These are phyloP conservation scores for Magallana gigas DNA, from an alignment of 1,140 invertebrate genomes.

Conservation along the genomic window DNA sequence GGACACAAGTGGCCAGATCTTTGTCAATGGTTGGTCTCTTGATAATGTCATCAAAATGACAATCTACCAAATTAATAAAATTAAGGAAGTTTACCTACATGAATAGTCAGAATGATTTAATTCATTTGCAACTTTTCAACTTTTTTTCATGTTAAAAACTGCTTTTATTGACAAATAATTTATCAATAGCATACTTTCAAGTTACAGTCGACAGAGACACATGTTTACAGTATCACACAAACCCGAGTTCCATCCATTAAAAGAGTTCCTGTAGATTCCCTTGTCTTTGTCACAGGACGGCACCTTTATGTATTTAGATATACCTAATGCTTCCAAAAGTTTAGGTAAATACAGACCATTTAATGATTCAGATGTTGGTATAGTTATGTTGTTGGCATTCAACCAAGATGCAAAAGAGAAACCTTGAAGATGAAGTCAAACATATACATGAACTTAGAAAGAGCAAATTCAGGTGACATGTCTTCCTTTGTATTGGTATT, in stretches of 20 bases:
- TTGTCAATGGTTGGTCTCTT: conserved; percentile 33
- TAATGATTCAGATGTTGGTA: not conserved
- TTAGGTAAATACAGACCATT: not conserved
- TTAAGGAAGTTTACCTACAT: not conserved
- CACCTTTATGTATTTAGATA: conserved; percentile 16
- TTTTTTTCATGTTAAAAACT: no score
- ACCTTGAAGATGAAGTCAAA: not conserved
- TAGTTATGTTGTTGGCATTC: not conserved
- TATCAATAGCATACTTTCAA: no score
- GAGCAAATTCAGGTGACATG: not conserved
- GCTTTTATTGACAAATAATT: no score
- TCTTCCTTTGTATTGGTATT: not conserved
- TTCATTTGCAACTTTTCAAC: no score
- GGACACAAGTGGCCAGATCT: conserved; percentile 45
- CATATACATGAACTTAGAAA: not conserved
- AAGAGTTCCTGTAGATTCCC: conserved; percentile 24
- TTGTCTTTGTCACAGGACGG: not conserved
- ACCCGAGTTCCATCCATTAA: conserved; percentile 34
- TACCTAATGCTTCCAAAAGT: not conserved
- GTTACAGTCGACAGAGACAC: no score
- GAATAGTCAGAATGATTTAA: not conserved
- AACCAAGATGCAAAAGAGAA: not conserved
- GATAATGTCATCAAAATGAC: conserved; percentile 21
- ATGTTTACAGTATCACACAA: no score
- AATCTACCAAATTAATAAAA: conserved; percentile 43